Evolutionary conservation across 2,113 vertebrate genomes (phyloP), one percentile per base, ranked within the genome.

Genomic region (Protomyctophum bolini): DNA sequence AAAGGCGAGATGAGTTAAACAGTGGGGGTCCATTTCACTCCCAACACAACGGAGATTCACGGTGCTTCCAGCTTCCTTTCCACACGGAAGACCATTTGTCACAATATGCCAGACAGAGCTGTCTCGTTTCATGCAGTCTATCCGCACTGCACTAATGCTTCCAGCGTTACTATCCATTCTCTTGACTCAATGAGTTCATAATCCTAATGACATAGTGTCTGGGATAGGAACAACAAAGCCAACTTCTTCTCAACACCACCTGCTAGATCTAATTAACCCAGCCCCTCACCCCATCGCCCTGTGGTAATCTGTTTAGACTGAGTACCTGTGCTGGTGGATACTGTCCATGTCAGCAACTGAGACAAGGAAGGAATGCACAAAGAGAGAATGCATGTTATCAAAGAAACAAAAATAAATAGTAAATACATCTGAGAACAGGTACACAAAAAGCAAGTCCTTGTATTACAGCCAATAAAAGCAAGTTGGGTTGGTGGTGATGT

Each of bases 321-420:
- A 64, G 61, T 87, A 86, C 84, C 84, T 88, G 77, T 41, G 75
- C 73, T 75, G 52, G 73, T 75, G 75, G 47, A 8, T 3, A 2
- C 68, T 47, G 58, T 79, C 86, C 58, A 15, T 58, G 75, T 86
- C 82, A 52, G 66, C 63, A 7, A 74, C 52, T 63, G 75, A 74
- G 45, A 76, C 57, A 29, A 15, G 29, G 52, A 72, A 15, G 29
- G 52, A 72, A 58, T 68, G 80, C 62, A 79, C 50, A 68, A 67
- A 11, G 59, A 64, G 6, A 60, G 10, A 0, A 65, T 86, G 28
- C 67, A 51, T 15, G 65, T 2, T 59, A 74, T 61, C 0, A 8
- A 10, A 56, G 54, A 52, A 52, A 52, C 50, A 52, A 41, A 41
- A 41, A 3, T 41, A 41, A 41, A 41, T 41, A n/a, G n/a, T n/a